Conservation (phyloP, 2,888 invertebrate species). For the Pseudanteris insignis region DNA sequence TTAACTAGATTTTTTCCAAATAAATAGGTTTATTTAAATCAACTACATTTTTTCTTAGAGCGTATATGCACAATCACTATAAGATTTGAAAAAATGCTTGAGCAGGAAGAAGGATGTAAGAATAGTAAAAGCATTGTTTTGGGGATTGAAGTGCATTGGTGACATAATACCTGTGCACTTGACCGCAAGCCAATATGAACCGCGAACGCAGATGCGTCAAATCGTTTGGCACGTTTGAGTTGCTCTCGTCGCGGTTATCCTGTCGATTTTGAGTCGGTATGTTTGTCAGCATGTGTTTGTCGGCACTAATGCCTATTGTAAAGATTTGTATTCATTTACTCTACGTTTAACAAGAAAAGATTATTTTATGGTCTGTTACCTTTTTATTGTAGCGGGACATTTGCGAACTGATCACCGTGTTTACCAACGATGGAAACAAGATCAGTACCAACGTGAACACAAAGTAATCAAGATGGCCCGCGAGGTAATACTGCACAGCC, state of each 20-base stretch:
- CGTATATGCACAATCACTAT: too few species aligned
- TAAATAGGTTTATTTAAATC: too few species aligned
- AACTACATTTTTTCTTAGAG: too few species aligned
- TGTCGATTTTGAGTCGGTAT: conserved; percentile 22
- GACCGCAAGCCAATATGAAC: too few species aligned
- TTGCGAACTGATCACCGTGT: conserved; percentile 77
- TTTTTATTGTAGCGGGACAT: conserved; percentile 70
- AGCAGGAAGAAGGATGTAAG: too few species aligned
- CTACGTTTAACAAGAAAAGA: not conserved
- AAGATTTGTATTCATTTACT: conserved; percentile 7
- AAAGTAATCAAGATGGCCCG: conserved; percentile 71
- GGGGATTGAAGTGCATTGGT: too few species aligned
- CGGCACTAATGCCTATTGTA: conserved; percentile 18
- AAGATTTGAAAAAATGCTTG: too few species aligned
- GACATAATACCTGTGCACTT: too few species aligned
- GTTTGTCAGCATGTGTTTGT: conserved; percentile 16
- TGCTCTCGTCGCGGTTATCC: conserved; percentile 29
- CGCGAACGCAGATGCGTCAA: too few species aligned
- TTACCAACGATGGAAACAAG: conserved; percentile 78
- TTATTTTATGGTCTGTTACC: conserved; percentile 46
- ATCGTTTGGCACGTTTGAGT: not conserved
- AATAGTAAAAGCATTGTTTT: too few species aligned
- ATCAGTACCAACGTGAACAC: conserved; percentile 77
- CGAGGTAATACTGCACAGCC: conserved; percentile 73
- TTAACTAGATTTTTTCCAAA: too few species aligned